Evolutionary conservation across 2,888 invertebrate species (phyloP).

Genomic region (Xestia sexstrigata): DNA sequence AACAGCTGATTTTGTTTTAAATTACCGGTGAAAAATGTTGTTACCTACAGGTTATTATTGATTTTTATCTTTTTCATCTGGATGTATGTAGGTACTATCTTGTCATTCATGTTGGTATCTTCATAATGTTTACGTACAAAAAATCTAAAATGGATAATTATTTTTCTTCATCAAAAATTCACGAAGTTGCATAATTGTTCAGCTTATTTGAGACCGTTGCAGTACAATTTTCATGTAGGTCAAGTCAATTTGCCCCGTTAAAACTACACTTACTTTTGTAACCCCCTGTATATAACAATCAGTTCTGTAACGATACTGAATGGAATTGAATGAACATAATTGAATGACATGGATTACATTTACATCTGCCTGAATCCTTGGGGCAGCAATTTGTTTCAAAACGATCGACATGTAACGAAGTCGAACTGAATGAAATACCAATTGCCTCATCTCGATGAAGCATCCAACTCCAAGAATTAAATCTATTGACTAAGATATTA

Average conservation of each 20-base stretch:
- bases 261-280: too few species aligned
- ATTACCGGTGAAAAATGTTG: too few species aligned
- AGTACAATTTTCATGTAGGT: background rate
- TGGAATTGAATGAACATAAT: conserved; percentile 29
- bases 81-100: background rate
- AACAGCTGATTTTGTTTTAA: too few species aligned
- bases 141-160: background rate
- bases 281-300: background rate
- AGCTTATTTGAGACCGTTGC: background rate
- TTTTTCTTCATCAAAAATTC: background rate
- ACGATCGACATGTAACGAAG: conserved; percentile 1
- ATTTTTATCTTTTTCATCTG: too few species aligned
- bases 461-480: conserved; percentile 15
- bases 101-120: background rate
- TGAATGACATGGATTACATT: conserved; percentile 4
- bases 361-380: background rate
- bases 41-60: too few species aligned
- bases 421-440: conserved; percentile 3
- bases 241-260: background rate
- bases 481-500: background rate
- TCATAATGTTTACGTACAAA: background rate
- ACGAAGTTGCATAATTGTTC: background rate
- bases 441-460: conserved; percentile 18
- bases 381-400: background rate
- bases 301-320: conserved; percentile 8